These are phyloP conservation scores for Nemurella pictetii DNA, from an alignment of 2,888 invertebrate genomes.

Conservation along the genomic window DNA sequence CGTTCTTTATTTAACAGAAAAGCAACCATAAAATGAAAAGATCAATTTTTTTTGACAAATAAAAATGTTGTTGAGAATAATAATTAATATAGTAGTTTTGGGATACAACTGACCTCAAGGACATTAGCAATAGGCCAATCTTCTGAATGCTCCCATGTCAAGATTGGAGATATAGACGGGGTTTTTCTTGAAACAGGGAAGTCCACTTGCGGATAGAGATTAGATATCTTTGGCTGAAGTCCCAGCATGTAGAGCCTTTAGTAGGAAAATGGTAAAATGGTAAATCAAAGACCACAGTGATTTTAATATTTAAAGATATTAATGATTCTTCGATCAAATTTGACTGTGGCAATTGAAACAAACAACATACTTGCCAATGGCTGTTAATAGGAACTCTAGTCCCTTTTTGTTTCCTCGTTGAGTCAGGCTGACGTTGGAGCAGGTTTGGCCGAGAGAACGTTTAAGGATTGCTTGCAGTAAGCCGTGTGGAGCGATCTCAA, in stretches of 20 bases:
- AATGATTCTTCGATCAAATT: neutral
- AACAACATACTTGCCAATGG: conserved; percentile 64
- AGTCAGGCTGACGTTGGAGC: conserved; percentile 74
- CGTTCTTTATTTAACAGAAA: conserved; percentile 33
- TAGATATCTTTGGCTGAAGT: conserved; percentile 54
- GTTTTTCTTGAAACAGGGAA: conserved; percentile 61
- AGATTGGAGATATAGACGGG: conserved; percentile 58
- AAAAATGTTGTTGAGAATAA: neutral
- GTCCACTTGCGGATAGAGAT: conserved; percentile 55
- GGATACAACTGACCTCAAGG: neutral
- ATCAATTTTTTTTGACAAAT: too few relatives aligned
- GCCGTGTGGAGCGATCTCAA: conserved; percentile 90
- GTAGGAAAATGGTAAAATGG: neutral
- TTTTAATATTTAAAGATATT: neutral
- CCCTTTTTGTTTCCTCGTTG: conserved; percentile 69
- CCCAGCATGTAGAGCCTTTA: conserved; percentile 61
- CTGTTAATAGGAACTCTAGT: conserved; percentile 63
- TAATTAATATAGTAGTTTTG: neutral
- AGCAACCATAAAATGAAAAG: neutral
- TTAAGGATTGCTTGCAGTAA: conserved; percentile 85
- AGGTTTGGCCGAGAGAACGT: conserved; percentile 70
- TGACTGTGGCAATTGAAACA: neutral
- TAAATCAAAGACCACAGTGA: neutral
- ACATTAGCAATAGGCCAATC: conserved; percentile 53
- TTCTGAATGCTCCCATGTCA: conserved; percentile 62